Evolutionary conservation across 2,888 invertebrate species (phyloP).

Genomic region (Opisthograptis luteolata): DNA sequence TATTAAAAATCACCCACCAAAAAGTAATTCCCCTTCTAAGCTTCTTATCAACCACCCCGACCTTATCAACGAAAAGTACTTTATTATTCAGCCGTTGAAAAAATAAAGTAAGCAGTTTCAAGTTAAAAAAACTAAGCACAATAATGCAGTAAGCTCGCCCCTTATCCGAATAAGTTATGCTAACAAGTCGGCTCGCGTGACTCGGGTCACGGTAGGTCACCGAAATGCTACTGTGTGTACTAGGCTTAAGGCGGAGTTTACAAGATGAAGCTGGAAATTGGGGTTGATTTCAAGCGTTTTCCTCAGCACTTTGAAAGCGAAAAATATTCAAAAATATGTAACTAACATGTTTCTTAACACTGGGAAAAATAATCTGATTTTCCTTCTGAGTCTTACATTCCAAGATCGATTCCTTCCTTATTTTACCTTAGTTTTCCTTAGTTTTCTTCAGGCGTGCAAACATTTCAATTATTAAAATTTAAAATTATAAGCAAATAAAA

Average conservation of each 20-base stretch:
- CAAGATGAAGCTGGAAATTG: too few relatives aligned
- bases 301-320: too few relatives aligned
- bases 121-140: constrained; percentile 58
- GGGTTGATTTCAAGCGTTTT: too few relatives aligned
- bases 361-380: too few relatives aligned
- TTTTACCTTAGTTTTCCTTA: too few relatives aligned
- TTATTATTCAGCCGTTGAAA: constrained; percentile 42
- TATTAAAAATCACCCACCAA: constrained; percentile 7
- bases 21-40: constrained; percentile 11
- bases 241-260: constrained; percentile 26
- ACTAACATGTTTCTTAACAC: too few relatives aligned
- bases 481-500: too few relatives aligned
- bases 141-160: constrained; percentile 64
- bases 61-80: constrained; percentile 36
- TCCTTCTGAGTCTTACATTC: too few relatives aligned
- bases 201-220: constrained; percentile 26
- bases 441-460: too few relatives aligned
- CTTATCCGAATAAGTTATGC: constrained; percentile 66
- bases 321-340: too few relatives aligned
- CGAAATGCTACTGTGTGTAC: constrained; percentile 39
- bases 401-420: too few relatives aligned
- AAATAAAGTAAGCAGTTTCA: constrained; percentile 52
- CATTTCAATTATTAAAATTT: too few relatives aligned
- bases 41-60: constrained; percentile 19
- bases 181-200: constrained; percentile 26